phyloP scores from a whole-genome alignment of 53 echinoderm and acorn worm genomes.

The Paelopatides confundens region DNA sequence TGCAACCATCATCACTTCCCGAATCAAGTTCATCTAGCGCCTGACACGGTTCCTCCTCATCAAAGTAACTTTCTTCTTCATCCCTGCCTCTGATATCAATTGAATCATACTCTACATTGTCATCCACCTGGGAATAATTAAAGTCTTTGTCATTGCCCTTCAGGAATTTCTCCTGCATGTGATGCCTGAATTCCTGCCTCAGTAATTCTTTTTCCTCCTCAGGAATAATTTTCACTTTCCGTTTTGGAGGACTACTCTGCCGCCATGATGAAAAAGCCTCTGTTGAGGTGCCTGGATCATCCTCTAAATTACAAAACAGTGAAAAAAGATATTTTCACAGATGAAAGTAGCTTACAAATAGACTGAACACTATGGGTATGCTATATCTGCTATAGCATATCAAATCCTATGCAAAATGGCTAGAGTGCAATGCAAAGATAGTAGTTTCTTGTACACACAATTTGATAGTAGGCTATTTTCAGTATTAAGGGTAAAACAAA shows the following conservation, averaged over 20 bases:
- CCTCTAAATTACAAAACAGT: too few species aligned
- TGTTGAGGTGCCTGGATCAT: background rate
- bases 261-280: background rate
- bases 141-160: slow-evolving; percentile 86
- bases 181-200: slow-evolving; percentile 81
- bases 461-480: too few species aligned
- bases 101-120: slow-evolving; percentile 90
- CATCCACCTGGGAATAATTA: slow-evolving; percentile 87
- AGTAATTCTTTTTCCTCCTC: slow-evolving; percentile 79
- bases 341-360: too few species aligned
- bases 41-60: slow-evolving; percentile 62
- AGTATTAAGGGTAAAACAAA: too few species aligned
- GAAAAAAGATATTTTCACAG: too few species aligned
- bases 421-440: too few species aligned
- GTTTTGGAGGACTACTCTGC: background rate
- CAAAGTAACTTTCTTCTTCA: slow-evolving; percentile 94
- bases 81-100: slow-evolving; percentile 79
- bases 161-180: slow-evolving; percentile 86
- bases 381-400: too few species aligned
- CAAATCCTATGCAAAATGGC: too few species aligned
- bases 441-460: too few species aligned
- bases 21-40: background rate
- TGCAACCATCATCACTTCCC: background rate
- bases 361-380: too few species aligned
- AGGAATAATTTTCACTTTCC: background rate